A percentile compares a stretch with the other conserved stretches of the same genome.
Evolutionary conservation across 2,888 invertebrate species (phyloP).

Genomic region (Polietes domitor): DNA sequence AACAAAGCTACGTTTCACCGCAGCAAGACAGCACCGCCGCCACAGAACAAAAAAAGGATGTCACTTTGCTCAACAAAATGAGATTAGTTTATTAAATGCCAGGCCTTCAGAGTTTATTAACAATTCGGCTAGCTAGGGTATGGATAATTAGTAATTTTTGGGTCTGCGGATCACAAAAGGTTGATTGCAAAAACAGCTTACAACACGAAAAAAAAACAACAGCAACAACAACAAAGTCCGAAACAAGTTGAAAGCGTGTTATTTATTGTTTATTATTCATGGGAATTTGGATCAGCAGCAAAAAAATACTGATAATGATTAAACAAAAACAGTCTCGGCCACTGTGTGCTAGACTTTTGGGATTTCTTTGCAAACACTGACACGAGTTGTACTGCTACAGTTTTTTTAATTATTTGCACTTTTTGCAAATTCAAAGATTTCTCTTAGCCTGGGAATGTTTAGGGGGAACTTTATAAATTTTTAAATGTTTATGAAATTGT

Average conservation of each 20-base stretch:
- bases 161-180: not conserved
- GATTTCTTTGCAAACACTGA: no score
- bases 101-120: not conserved
- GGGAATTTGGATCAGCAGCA: not conserved
- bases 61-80: conserved; percentile 21
- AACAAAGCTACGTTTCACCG: conserved; percentile 24
- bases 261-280: not conserved
- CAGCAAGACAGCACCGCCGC: not conserved
- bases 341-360: no score
- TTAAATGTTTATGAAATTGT: no score
- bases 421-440: no score
- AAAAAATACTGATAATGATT: not conserved
- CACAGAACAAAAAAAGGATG: conserved; percentile 10
- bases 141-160: not conserved
- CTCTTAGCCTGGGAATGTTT: no score
- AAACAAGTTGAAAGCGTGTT: not conserved
- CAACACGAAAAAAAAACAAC: not conserved
- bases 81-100: conserved; percentile 35
- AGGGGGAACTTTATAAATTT: no score
- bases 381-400: no score
- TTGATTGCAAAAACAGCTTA: not conserved
- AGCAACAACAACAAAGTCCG: not conserved
- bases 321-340: no score
- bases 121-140: not conserved
- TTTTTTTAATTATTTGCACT: no score